Base-by-base conservation (phyloP, 1,140 invertebrate genomes). In the Zaprionus lachaisei region DNA sequence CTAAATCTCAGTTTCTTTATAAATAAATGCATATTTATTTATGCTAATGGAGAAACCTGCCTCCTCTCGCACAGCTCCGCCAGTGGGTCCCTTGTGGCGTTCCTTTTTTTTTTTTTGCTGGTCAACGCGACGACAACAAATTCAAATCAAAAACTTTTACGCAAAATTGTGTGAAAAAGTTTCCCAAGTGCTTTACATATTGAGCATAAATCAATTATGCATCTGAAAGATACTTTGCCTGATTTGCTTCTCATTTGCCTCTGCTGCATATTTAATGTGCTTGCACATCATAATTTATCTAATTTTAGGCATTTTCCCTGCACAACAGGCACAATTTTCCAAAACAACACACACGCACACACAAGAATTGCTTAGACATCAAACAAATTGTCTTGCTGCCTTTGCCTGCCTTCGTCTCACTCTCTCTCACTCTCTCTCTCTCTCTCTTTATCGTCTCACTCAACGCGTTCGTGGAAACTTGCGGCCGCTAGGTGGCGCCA, bases 131-230 rank as follows among this genome's bases (percentile, higher is more conserved):
- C 24, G 49, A 68, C 31, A 51, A 66, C 14, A 62, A 62, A 61
- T 65, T 55, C 26, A 65, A 60, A 76, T 56, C 44, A 49, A 54
- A 77, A 79, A 75, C 38, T 72, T 79, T 77, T 77, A 77, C 73
- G 58, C 68, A 68, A 65, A 77, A 77, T 77, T 77, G 62, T 72
- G 73, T 72, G 54, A 72, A 77, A 77, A 80, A 72, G 60, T 72
- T 80, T 41, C 9, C 9, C 41, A 66, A 79, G 72, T 75, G 15
- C 57, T 79, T 76, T 71, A 63, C 73, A 77, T 77, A 72, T 77
- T 80, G 63, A 72, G 81, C 84, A 83, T 89, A 89, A 87, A 89
- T 87, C 83, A 83, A 89, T 87, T 87, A 81, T 89, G 80, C 74
- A 89, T 79, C 74, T 60, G 67, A 64, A 51, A 77, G 57, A 83